These are phyloP conservation scores for Archegozetes longisetosus DNA, from an alignment of 1,140 invertebrate species.

Conservation along the genomic window DNA sequence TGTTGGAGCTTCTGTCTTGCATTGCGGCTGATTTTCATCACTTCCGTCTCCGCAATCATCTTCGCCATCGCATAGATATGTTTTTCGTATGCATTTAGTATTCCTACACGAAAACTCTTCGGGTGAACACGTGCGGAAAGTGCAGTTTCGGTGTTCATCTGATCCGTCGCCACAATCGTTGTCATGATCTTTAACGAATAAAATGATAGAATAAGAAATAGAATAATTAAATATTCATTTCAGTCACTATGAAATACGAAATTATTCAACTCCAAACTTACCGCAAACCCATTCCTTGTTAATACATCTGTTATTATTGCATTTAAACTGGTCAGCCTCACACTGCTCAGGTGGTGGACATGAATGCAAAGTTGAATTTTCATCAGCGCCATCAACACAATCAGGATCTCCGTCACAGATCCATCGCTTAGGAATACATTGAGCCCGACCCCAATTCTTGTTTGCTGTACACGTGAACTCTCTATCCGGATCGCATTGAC, in stretches of 20 bases:
- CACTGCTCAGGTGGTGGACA: slow-evolving; percentile 64
- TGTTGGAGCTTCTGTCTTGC: slow-evolving; percentile 5
- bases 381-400: slow-evolving; percentile 91
- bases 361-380: slow-evolving; percentile 61
- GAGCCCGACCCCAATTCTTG: slow-evolving; percentile 71
- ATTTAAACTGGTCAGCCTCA: slow-evolving; percentile 70
- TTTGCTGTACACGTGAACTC: slow-evolving; percentile 80
- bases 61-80: slow-evolving; percentile 75
- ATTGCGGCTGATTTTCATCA: slow-evolving; percentile 39
- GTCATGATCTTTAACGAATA: slow-evolving; percentile 80
- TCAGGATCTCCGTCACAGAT: slow-evolving; percentile 90
- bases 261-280: slow-evolving; percentile 27
- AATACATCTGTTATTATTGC: slow-evolving; percentile 73
- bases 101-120: slow-evolving; percentile 81
- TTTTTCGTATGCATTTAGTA: slow-evolving; percentile 76
- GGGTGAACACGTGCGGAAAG: slow-evolving; percentile 46
- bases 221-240: neutral
- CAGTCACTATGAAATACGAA: neutral
- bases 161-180: slow-evolving; percentile 63
- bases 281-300: slow-evolving; percentile 42
- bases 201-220: neutral
- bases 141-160: slow-evolving; percentile 26
- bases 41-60: slow-evolving; percentile 72
- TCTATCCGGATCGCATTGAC: slow-evolving; percentile 76
- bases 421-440: slow-evolving; percentile 87